These are phyloP conservation scores for Drosophila imparisetae DNA, from an alignment of 2,888 invertebrate genomes.

Conservation along the genomic window DNA sequence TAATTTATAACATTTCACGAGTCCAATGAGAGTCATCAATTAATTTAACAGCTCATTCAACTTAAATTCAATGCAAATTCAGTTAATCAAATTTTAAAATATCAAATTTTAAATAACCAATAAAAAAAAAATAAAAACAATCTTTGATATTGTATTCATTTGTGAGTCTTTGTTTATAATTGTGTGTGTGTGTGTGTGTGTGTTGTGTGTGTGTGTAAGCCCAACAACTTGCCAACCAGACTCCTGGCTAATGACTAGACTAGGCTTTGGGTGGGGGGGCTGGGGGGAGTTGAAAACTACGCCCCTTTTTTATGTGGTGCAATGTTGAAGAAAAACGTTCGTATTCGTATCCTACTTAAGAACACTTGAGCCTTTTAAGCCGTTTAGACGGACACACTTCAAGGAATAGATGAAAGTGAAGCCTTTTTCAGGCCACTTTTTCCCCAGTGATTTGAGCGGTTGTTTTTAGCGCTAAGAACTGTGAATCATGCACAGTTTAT, in stretches of 20 bases:
- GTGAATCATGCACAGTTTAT: constrained; percentile 24
- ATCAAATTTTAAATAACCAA: background rate
- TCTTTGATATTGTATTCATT: constrained; percentile 19
- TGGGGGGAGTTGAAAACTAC: constrained; percentile 5
- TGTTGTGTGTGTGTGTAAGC: constrained; percentile 18
- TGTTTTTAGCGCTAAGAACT: background rate
- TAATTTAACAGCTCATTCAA: constrained; percentile 23
- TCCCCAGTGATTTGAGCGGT: constrained; percentile 23
- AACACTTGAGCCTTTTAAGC: constrained; percentile 71
- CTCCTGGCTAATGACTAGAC: constrained; percentile 33
- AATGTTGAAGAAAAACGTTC: constrained; percentile 57
- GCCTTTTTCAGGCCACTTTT: constrained; percentile 20
- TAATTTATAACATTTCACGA: constrained; percentile 41
- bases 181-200: background rate
- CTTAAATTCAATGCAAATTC: constrained; percentile 24
- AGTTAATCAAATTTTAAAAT: constrained; percentile 8
- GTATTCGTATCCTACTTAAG: constrained; percentile 29
- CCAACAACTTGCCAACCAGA: constrained; percentile 57
- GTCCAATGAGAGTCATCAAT: constrained; percentile 22
- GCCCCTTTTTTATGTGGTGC: constrained; percentile 25
- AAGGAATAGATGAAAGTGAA: constrained; percentile 40
- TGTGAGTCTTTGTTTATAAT: background rate
- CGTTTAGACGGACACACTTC: constrained; percentile 41
- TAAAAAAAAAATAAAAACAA: constrained; percentile 6
- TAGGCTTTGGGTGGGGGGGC: background rate